Base-by-base conservation (phyloP, 2,797 vertebrate genomes). In the Tympanoctomys barrerae region DNA sequence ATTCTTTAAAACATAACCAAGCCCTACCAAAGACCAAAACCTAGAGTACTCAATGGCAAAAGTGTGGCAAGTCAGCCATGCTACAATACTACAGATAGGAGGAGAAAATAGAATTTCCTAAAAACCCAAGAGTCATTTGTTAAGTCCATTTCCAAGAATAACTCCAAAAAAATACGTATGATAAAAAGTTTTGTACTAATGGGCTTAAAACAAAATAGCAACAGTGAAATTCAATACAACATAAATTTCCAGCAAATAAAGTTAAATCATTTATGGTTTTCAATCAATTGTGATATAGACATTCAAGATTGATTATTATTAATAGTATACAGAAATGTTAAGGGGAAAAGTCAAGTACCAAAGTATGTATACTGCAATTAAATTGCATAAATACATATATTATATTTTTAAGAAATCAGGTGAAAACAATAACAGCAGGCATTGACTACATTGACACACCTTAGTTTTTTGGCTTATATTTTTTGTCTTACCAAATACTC, bases 401-500 rank as follows among this genome's bases (percentile, higher is more conserved):
- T 26, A 28, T 87, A 89, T 79, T 95, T 87, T 94, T 75, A 89
- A 87, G 19, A 84, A 21, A 18, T 68, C 5, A 1, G 33, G 77
- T 36, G 22, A 71, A 84, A 93, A 70, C 31, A 79, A 22, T 49
- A 94, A 54, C 19, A 84, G 46, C 52, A 46, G 33, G 28, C 84
- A 46, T 54, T 42, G 3, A 36, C 49, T 94, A 94, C 5, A 42
- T 6, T 64, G 21, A 93, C 77, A 91, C 3, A 36, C 0, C 36
- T 87, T 31, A 77, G 52, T 81, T 94, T 93, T 88, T 82, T 71
- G 71, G 61, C 39, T 80, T 94, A 81, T 94, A 91, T 54, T 54
- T 54, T 54, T 78, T 95, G 42, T 86, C 36, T 83, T 89, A 86
- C 4, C 79, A 96, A 87, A 90, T 57, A 90, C 78, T 59, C 24